Evolutionary conservation across 2,113 vertebrate species (phyloP).

Genomic region (Lophius piscatorius): DNA sequence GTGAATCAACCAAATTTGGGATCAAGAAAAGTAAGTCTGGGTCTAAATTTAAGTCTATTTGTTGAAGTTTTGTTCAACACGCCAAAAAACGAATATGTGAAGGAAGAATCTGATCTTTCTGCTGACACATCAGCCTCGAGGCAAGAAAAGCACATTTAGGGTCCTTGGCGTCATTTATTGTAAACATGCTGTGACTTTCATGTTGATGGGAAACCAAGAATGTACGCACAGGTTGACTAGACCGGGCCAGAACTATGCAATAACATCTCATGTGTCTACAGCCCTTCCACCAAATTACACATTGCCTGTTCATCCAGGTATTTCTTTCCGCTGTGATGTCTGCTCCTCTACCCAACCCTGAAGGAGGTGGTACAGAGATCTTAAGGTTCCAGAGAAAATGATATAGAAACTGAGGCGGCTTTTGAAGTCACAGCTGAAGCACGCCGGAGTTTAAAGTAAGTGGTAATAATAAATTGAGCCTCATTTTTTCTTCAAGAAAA

Average conservation of each 20-base stretch:
- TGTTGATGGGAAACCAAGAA: no score
- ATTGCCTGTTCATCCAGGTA: slow-evolving; percentile 37
- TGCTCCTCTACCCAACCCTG: slow-evolving; percentile 24
- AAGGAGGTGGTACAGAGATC: slow-evolving; percentile 18
- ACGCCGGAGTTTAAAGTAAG: slow-evolving; percentile 39
- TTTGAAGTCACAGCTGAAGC: slow-evolving; percentile 54
- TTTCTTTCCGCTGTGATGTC: slow-evolving; percentile 30
- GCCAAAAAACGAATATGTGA: no score
- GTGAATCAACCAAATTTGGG: no score
- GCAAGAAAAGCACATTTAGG: background rate
- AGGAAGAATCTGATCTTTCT: no score
- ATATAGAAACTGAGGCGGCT: slow-evolving; percentile 30
- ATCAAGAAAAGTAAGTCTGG: no score
- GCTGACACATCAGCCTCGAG: no score
- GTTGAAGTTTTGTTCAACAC: no score
- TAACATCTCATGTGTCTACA: slow-evolving; percentile 14
- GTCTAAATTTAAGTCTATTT: no score
- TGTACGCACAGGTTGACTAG: no score
- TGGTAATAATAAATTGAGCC: slow-evolving; percentile 35
- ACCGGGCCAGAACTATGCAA: no score
- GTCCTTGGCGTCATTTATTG: no score
- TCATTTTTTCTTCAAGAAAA: slow-evolving; percentile 31
- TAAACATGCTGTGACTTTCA: no score
- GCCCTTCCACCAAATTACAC: slow-evolving; percentile 28
- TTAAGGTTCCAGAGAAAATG: slow-evolving; percentile 39